Evolutionary conservation across 2,113 vertebrate genomes (phyloP).

Genomic region (Chroicocephalus ridibundus): DNA sequence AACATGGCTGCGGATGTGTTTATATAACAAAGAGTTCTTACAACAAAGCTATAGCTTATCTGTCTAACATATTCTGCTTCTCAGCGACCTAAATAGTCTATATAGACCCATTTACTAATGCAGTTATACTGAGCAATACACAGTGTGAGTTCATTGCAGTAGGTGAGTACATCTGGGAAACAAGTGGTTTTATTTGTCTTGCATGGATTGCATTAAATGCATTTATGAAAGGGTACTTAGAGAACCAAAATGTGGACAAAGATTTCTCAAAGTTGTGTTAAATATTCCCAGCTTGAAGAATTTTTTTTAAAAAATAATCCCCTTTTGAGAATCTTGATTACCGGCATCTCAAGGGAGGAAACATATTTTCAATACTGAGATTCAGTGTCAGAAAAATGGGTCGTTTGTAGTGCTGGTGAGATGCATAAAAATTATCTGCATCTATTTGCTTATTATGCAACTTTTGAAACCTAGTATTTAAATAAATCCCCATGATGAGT

Average conservation of each 20-base stretch:
- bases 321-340: neutral
- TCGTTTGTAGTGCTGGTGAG: conserved; percentile 15
- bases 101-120: neutral
- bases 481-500: conserved; percentile 30
- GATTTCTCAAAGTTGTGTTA: neutral
- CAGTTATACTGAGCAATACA: neutral
- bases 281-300: neutral
- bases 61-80: neutral
- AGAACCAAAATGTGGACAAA: neutral
- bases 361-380: neutral
- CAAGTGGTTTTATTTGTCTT: neutral
- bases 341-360: neutral
- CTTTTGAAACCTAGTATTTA: neutral
- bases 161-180: neutral
- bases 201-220: neutral
- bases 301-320: neutral
- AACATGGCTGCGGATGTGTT: neutral
- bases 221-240: neutral
- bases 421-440: conserved; percentile 40
- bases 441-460: neutral
- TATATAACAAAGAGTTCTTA: neutral
- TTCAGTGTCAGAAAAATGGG: conserved; percentile 26
- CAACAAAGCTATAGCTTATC: neutral
- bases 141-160: neutral
- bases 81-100: neutral